Conservation (phyloP, 2,797 vertebrate genomes). For the Acrossocheilus fasciatus region DNA sequence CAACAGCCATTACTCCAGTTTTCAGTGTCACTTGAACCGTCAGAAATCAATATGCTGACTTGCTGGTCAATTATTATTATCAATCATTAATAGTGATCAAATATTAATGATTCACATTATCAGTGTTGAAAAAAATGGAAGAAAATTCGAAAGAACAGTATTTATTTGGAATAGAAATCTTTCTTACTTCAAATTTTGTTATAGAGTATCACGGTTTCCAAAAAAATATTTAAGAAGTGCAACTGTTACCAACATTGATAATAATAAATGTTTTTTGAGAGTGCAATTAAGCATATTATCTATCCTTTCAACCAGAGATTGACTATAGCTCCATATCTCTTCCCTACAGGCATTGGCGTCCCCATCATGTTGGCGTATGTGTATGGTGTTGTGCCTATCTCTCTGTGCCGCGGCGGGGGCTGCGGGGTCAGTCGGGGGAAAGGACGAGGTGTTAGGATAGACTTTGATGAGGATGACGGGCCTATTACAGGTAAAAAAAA, state of each 20-base stretch:
- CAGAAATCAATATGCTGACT: too few species aligned
- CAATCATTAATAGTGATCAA: not conserved
- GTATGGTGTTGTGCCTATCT: slow-evolving; percentile 97
- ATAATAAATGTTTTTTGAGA: too few species aligned
- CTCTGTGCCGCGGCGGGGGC: slow-evolving; percentile 94
- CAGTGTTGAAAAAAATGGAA: not conserved
- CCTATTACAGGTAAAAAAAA: slow-evolving; percentile 90
- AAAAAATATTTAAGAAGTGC: too few species aligned
- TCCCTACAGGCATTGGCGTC: slow-evolving; percentile 89
- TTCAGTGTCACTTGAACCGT: too few species aligned
- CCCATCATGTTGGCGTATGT: slow-evolving; percentile 99
- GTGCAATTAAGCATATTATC: not conserved
- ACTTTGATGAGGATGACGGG: slow-evolving; percentile 97
- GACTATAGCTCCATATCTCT: not conserved
- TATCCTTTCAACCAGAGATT: not conserved
- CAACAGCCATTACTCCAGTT: too few species aligned
- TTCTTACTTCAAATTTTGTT: too few species aligned
- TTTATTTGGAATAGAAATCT: too few species aligned
- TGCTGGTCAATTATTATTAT: too few species aligned
- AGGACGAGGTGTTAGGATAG: slow-evolving; percentile 93
- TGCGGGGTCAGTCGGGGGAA: slow-evolving; percentile 97
- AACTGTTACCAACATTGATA: not conserved
- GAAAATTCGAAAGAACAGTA: too few species aligned
- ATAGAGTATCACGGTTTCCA: too few species aligned
- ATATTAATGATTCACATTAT: not conserved